phyloP scores from a whole-genome alignment of 1,140 invertebrate species.

The Sipha flava region DNA sequence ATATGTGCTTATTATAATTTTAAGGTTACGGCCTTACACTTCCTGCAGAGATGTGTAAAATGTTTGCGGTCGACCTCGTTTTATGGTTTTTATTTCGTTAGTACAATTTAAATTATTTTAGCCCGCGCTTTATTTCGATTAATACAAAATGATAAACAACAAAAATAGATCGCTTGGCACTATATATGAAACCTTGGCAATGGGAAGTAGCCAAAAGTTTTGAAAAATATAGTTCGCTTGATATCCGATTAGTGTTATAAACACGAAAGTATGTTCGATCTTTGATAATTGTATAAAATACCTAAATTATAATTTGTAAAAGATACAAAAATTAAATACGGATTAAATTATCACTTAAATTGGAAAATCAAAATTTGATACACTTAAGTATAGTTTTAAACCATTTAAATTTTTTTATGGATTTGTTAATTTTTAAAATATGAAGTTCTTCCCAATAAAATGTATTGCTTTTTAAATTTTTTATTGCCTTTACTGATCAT shows the following conservation, averaged over 20 bases:
- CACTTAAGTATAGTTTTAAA: too few species aligned
- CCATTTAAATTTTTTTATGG: too few species aligned
- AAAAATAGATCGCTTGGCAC: slow-evolving; percentile 27
- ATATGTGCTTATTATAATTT: not conserved
- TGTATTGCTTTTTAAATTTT: too few species aligned
- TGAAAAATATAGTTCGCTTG: not conserved
- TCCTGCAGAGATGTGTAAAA: not conserved
- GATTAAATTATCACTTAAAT: too few species aligned
- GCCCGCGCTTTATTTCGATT: slow-evolving; percentile 1
- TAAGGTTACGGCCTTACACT: slow-evolving; percentile 11
- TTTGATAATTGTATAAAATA: not conserved
- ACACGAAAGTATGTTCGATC: not conserved
- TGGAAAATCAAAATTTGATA: too few species aligned
- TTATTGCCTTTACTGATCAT: too few species aligned
- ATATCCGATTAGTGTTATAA: not conserved
- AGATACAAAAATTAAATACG: too few species aligned
- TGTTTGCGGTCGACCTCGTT: not conserved
- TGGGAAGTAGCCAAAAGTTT: slow-evolving; percentile 13
- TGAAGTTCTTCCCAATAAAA: too few species aligned
- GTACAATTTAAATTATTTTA: not conserved
- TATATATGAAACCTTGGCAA: not conserved
- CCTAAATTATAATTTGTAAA: too few species aligned
- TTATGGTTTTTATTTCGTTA: slow-evolving; percentile 12
- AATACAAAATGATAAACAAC: slow-evolving; percentile 1
- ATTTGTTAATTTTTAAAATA: too few species aligned